These are phyloP conservation scores for Drosophila ohnishii DNA, from an alignment of 1,140 invertebrate species.

Conservation along the genomic window DNA sequence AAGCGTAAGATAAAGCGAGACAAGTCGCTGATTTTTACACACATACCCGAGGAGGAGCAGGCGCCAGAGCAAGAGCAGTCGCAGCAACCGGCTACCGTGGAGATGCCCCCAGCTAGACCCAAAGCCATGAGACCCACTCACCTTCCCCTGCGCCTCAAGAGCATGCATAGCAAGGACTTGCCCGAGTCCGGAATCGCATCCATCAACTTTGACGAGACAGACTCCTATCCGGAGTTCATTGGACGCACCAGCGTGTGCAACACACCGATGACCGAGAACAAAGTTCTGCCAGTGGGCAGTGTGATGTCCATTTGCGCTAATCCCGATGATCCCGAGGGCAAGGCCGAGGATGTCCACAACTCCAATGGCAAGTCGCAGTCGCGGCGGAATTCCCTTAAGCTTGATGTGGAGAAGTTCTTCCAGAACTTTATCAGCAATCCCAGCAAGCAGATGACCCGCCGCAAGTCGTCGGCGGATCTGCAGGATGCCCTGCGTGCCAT, in stretches of 20 bases:
- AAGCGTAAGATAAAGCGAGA: constrained; percentile 88
- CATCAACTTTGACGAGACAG: constrained; percentile 82
- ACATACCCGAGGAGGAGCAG: constrained; percentile 88
- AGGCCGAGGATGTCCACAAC: constrained; percentile 54
- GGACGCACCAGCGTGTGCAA: constrained; percentile 89
- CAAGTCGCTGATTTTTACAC: constrained; percentile 89
- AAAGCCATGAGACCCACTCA: constrained; percentile 84
- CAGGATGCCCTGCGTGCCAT: constrained; percentile 85
- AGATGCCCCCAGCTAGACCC: constrained; percentile 56
- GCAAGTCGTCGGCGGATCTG: constrained; percentile 84
- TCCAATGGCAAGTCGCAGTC: constrained; percentile 63
- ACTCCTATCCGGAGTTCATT: constrained; percentile 84
- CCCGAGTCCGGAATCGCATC: constrained; percentile 84
- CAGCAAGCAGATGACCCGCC: constrained; percentile 66
- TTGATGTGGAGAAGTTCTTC: constrained; percentile 81
- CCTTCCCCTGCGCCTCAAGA: constrained; percentile 85
- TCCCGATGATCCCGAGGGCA: constrained; percentile 73
- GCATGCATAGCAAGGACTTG: constrained; percentile 84
- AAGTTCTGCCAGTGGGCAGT: constrained; percentile 88
- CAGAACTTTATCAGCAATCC: constrained; percentile 79
- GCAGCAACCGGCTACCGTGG: not conserved
- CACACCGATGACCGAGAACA: constrained; percentile 89
- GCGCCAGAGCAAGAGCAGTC: constrained; percentile 46
- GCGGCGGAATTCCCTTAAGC: constrained; percentile 63
- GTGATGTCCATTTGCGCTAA: constrained; percentile 87